Evolutionary conservation across 2,113 vertebrate genomes (phyloP).

Genomic region (Rhodinocichla rosea): DNA sequence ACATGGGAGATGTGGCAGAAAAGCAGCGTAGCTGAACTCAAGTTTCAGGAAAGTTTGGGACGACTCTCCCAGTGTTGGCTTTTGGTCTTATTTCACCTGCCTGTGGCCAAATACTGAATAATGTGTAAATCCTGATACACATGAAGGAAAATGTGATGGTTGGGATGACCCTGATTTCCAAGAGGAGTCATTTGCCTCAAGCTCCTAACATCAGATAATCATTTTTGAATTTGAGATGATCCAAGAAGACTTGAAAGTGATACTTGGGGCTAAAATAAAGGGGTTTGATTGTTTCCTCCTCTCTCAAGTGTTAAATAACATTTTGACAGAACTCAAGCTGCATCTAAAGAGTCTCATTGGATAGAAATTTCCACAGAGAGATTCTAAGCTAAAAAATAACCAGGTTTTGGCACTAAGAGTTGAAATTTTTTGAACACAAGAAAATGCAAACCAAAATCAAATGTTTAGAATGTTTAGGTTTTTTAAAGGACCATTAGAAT

Average conservation of each 20-base stretch:
- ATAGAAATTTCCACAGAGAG: background rate
- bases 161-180: constrained; percentile 7
- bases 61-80: background rate
- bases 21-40: background rate
- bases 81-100: constrained; percentile 11
- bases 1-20: background rate
- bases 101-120: background rate
- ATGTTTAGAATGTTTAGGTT: background rate
- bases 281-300: background rate
- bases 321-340: background rate
- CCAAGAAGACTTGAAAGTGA: constrained; percentile 35
- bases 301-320: background rate
- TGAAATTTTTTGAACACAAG: background rate
- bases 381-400: background rate
- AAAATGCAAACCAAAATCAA: background rate
- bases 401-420: background rate
- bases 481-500: background rate
- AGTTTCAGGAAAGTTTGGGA: background rate
- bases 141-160: background rate
- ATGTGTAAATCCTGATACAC: background rate
- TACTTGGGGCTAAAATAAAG: constrained; percentile 16
- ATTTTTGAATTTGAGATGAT: constrained; percentile 22
- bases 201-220: background rate
- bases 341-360: background rate
- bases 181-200: constrained; percentile 30